Base-by-base conservation (phyloP, 2,797 vertebrate genomes). In the Spea hammondii region DNA sequence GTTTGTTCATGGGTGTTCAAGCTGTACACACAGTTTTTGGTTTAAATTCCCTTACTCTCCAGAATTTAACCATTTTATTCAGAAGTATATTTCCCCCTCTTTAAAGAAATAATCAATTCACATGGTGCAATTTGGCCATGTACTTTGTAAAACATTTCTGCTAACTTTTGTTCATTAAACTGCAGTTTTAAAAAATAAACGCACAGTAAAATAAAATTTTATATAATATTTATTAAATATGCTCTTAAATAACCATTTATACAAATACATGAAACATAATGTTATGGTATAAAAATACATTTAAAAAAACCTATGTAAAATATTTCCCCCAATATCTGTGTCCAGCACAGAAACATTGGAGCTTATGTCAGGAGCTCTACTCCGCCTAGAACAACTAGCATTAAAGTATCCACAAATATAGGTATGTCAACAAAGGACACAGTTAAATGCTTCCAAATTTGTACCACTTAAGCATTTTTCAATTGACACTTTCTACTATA, bases 151-250 rank as follows among this genome's bases (percentile, higher is more conserved):
- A 17, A 17, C 17, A 17, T 17, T 0, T 17, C 17, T 17, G 17
- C 17, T 17, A 17, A 17, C 1, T 17, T 17, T 17, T 17, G 17
- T 17, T 17, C 17, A 17, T 17, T 17, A 17, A 17, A 17, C 17
- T 17, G 17, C 17, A 17, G 10, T 9, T 57, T 57, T 11, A 13
- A 13, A 57, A 57, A 62, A 62, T 14, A 62, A 1, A 17, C 5
- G 17, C 59, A 62, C 59, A 62, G 59, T 6, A 7, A 65, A 6
- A 67, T 7, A 59, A 5, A 74, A 69, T 62, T 48, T 67, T 62
- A 69, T 69, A 79, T 72, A 48, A 79, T 54, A 79, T 79, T 50
- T 74, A 79, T 70, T 79, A 79, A 74, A 74, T 62, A 79, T 74
- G 54, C 32, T 48, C 11, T 74, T 79, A 74, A 79, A 79, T 74